Percentiles rank a stretch among this genome's conserved stretches.
These are phyloP conservation scores for Gallinago stenura DNA, from an alignment of 2,797 vertebrate genomes.

Conservation along the genomic window DNA sequence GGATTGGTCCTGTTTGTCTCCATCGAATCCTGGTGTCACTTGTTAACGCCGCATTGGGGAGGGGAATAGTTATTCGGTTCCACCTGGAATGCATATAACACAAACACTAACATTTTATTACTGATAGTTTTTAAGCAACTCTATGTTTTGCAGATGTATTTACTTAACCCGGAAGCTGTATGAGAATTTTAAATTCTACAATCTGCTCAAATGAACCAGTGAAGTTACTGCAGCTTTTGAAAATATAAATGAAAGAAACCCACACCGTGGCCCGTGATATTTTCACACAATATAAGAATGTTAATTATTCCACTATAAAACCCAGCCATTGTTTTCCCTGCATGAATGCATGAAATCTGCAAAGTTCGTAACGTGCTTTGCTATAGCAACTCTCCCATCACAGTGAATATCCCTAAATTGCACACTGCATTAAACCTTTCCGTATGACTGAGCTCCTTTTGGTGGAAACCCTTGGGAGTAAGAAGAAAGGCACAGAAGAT, in stretches of 20 bases:
- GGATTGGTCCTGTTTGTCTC: conserved; percentile 89
- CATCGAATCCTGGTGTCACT: conserved; percentile 92
- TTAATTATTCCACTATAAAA: neutral
- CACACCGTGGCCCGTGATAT: neutral
- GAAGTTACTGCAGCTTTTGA: neutral
- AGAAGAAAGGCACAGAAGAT: neutral
- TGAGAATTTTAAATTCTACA: neutral
- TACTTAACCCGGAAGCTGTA: neutral
- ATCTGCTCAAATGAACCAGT: neutral
- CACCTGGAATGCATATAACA: conserved; percentile 83
- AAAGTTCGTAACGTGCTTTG: neutral
- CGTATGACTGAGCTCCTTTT: neutral
- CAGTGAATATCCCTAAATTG: neutral
- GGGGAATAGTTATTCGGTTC: conserved; percentile 94
- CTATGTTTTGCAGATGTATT: neutral
- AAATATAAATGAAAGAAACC: neutral
- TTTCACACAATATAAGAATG: neutral
- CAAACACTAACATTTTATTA: neutral
- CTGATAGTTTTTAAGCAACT: neutral
- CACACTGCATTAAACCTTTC: neutral
- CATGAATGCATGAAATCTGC: neutral
- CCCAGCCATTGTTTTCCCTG: neutral
- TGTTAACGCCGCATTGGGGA: conserved; percentile 94
- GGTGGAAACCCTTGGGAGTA: neutral
- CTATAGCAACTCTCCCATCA: neutral